phyloP scores from a whole-genome alignment of 2,888 invertebrate species.

The Drosophila kuntzei region DNA sequence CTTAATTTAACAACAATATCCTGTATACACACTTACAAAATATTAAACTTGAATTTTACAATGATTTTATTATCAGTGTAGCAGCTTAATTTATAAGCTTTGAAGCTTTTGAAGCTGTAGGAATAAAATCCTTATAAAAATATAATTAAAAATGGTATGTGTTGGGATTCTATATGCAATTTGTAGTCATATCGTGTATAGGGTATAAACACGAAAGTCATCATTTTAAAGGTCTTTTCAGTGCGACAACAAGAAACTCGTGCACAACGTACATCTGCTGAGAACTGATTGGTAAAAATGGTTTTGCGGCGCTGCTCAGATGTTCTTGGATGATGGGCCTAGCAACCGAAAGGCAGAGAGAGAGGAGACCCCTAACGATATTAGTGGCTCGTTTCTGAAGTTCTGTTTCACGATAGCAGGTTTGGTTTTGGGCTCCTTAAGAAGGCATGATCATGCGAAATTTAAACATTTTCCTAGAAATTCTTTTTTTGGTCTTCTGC shows the following conservation, averaged over 20 bases:
- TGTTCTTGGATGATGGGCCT: constrained; percentile 25
- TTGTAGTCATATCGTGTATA: background rate
- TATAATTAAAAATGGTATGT: background rate
- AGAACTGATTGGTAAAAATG: constrained; percentile 45
- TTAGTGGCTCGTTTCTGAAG: constrained; percentile 43
- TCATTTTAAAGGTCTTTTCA: constrained; percentile 51
- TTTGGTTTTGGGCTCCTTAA: constrained; percentile 48
- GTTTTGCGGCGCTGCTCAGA: constrained; percentile 25
- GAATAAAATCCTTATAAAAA: no score
- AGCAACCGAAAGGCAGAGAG: constrained; percentile 15
- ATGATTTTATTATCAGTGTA: no score
- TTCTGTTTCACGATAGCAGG: constrained; percentile 26
- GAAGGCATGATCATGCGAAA: constrained; percentile 68
- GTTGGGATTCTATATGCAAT: background rate
- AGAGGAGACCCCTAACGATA: constrained; percentile 45
- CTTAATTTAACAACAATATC: no score
- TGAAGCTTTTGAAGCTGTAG: no score
- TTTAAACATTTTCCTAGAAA: constrained; percentile 73
- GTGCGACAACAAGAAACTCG: constrained; percentile 25
- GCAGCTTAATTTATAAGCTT: no score
- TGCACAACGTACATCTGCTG: constrained; percentile 49
- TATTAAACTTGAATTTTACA: no score
- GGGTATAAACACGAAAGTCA: constrained; percentile 58
- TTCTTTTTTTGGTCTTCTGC: constrained; percentile 31
- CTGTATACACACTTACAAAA: no score